phyloP scores from a whole-genome alignment of 2,113 vertebrate species.

The Eudyptes chrysolophus region DNA sequence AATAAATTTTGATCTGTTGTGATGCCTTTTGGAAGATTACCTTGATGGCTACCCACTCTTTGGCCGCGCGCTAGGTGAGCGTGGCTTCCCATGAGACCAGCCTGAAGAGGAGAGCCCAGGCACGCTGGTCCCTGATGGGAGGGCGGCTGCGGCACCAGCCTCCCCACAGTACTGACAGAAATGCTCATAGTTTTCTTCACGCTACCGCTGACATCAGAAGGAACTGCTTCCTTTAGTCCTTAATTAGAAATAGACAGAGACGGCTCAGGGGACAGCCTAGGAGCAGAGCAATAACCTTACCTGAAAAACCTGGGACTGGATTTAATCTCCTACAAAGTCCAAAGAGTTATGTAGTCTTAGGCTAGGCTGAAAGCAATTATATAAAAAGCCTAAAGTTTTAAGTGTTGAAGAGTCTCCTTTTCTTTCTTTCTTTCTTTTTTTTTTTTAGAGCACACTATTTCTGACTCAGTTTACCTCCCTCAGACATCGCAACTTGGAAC shows the following conservation, averaged over 20 bases:
- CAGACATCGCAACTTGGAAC: background rate
- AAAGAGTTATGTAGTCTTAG: conserved; percentile 29
- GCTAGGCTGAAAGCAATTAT: conserved; percentile 10
- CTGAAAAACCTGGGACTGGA: conserved; percentile 6
- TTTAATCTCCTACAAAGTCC: conserved; percentile 52
- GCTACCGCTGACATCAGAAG: background rate
- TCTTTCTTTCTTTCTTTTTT: background rate
- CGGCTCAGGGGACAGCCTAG: background rate
- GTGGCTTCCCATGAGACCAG: accelerated
- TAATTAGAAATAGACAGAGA: conserved; percentile 52
- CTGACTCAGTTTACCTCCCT: background rate
- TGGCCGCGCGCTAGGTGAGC: accelerated
- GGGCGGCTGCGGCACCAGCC: background rate
- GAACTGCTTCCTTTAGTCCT: background rate
- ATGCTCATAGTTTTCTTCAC: background rate
- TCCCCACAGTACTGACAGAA: background rate
- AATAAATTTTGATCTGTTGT: background rate
- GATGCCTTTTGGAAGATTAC: background rate
- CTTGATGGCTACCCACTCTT: no score
- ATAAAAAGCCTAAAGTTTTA: conserved; percentile 15
- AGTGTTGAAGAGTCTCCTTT: background rate
- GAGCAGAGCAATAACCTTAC: conserved; percentile 48
- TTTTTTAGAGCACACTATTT: background rate
- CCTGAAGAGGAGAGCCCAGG: background rate
- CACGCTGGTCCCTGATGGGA: accelerated